Conservation (phyloP, 2,888 invertebrate species). For the Metellina segmentata region DNA sequence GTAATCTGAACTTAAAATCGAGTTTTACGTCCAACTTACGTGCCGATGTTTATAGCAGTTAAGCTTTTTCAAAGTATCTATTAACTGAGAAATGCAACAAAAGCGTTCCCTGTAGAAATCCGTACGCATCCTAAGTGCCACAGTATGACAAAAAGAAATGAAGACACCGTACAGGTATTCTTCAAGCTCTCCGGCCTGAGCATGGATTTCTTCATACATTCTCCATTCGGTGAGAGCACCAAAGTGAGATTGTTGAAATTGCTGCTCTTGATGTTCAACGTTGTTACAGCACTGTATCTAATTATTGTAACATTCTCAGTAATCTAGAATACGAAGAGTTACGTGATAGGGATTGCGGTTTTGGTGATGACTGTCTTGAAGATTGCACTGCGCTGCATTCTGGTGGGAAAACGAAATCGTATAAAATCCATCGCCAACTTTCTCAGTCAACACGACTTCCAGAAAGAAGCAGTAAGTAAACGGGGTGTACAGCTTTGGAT, state of each 20-base stretch:
- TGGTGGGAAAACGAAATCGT: not conserved
- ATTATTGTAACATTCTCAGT: not conserved
- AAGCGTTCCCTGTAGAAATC: not conserved
- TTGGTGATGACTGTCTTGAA: not conserved
- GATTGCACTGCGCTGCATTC: not conserved
- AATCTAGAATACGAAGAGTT: not conserved
- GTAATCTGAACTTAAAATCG: not conserved
- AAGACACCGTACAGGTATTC: not conserved
- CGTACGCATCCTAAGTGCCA: not conserved
- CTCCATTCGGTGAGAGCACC: not conserved
- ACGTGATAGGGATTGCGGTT: not conserved
- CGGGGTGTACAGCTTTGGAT: not conserved
- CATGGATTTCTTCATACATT: not conserved
- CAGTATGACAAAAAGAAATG: not conserved
- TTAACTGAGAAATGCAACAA: not conserved
- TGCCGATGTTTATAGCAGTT: not conserved
- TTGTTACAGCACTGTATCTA: not conserved
- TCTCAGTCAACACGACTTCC: not conserved
- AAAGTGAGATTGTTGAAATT: not conserved
- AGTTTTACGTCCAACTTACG: not conserved
- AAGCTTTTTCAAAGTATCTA: not conserved
- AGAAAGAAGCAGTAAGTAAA: not conserved
- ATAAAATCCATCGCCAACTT: not conserved
- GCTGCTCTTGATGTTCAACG: not conserved
- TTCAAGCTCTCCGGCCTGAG: not conserved